Evolutionary conservation across 2,888 invertebrate species (phyloP).

Genomic region (Lordiphosa andalusiaca): DNA sequence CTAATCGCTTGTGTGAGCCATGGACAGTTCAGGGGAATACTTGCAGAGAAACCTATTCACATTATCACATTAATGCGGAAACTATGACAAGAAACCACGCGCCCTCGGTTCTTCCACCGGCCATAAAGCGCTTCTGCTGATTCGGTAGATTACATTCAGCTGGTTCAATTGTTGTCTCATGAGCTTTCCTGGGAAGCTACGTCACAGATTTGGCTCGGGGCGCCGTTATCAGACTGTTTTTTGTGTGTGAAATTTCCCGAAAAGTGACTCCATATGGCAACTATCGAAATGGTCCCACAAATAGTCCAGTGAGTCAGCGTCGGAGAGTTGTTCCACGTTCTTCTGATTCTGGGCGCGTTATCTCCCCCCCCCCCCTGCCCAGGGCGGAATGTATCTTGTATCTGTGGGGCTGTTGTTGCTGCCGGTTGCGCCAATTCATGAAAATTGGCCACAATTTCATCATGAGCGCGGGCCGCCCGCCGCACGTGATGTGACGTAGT

Average conservation of each 20-base stretch:
- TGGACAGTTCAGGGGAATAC: conserved; percentile 2
- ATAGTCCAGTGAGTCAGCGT: conserved; percentile 33
- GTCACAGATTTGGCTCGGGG: conserved; percentile 26
- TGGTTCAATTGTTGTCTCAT: conserved; percentile 20
- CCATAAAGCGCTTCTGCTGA: background rate
- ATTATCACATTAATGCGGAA: background rate
- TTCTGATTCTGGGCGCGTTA: too few species aligned
- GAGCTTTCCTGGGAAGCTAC: conserved; percentile 23
- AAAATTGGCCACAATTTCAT: conserved; percentile 21
- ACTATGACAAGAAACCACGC: background rate
- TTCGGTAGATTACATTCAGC: conserved; percentile 1
- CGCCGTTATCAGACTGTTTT: conserved; percentile 1
- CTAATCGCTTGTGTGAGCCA: background rate
- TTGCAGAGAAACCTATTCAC: background rate
- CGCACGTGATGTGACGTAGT: conserved; percentile 35
- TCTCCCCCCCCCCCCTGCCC: too few species aligned
- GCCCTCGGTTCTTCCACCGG: background rate
- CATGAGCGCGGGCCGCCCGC: conserved; percentile 3
- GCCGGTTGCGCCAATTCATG: background rate
- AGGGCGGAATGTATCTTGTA: conserved; percentile 14
- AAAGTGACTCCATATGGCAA: conserved; percentile 8
- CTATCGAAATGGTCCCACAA: conserved; percentile 15
- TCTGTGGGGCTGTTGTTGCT: conserved; percentile 1
- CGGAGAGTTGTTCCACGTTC: background rate
- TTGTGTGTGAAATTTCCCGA: background rate